Base-by-base conservation (phyloP, 2,888 invertebrate genomes). In the Minunthozetes semirufus region DNA sequence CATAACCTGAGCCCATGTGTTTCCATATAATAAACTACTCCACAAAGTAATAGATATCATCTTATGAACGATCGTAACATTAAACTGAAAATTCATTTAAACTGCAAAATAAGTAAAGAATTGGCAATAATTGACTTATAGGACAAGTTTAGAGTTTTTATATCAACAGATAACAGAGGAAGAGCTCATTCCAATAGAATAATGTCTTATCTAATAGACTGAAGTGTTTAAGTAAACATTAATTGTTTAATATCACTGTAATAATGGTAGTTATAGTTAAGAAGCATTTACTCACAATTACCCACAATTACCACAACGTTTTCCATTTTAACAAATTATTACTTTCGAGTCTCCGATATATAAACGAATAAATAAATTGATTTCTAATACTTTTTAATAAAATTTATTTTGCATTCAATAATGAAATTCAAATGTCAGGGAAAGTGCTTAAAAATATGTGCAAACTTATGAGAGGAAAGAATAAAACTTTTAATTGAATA, bases 211-310 rank as follows among this genome's bases (percentile, higher is more conserved):
- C 68, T 63, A 33, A 11, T 66, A n/a, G 15, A 17, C 19, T 66
- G 5, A 68, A 68, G 68, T 68, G 46, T 46, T 42, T 68, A 13
- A 68, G 68, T 42, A 68, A 68, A 68, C 22, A 68, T 19, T 68
- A 56, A 68, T 68, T 68, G 68, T 68, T 68, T 68, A 38, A 42
- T 68, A 42, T 68, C 38, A 38, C 42, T 68, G 68, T 68, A 42
- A 68, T 68, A 68, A 68, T 68, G 33, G 42, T n/a, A 68, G 29
- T 42, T 42, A 61, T n/a, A 68, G 29, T 42, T 42, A 61, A 61
- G 38, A 68, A 68, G 46, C 68, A 42, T 68, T 46, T 68, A 66
- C 38, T 66, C 33, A 61, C 19, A 50, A 50, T n/a, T n/a, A n/a
- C n/a, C n/a, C 11, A 11, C 46, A 11, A 46, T 46, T n/a, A 33